Base-by-base conservation (phyloP, 1,140 invertebrate genomes). In the Formica selysi region DNA sequence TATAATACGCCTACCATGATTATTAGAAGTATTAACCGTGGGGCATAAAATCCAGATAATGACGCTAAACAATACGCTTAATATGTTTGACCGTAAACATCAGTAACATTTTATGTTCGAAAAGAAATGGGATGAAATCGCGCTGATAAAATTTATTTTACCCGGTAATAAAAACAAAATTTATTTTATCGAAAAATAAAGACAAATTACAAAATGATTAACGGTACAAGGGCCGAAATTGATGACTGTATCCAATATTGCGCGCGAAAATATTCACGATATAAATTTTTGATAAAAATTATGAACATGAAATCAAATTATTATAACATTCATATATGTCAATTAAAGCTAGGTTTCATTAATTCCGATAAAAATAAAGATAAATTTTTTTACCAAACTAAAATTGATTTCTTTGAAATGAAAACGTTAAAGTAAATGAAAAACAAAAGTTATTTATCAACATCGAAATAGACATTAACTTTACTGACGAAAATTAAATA, bases 21-120 rank as follows among this genome's bases (percentile, higher is more conserved):
- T 71, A 32, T 71, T 81, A 44, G 19, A 59, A 68, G 57, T 80
- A 59, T 70, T 76, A 68, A 57, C 38, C 7, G 11, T 32, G 13
- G 22, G 3, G 29, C n/a, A 48, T 7, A 8, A 48, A 78, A 36
- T 7, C 13, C 64, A 2, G n/a, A 3, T 67, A 78, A 65, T 19
- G 26, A 79, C 11, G 26, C 8, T 32, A 22, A 48, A 78, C 51
- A 51, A 79, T 51, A 36, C 11, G 26, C 36, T 32, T 44, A 44
- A 62, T 36, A 59, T 2, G 13, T 48, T 13, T 44, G n/a, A 44
- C 1, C 29, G 32, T 13, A 38, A 19, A 36, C 3, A 2, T 61
- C 36, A 54, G 4, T 32, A 41, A 38, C 36, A 22, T 3, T 8
- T 76, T 76, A 48, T 36, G 38, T 64, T 76, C n/a, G 16, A 48